Conservation (phyloP, 2,888 invertebrate species). For the Tachina fera region DNA sequence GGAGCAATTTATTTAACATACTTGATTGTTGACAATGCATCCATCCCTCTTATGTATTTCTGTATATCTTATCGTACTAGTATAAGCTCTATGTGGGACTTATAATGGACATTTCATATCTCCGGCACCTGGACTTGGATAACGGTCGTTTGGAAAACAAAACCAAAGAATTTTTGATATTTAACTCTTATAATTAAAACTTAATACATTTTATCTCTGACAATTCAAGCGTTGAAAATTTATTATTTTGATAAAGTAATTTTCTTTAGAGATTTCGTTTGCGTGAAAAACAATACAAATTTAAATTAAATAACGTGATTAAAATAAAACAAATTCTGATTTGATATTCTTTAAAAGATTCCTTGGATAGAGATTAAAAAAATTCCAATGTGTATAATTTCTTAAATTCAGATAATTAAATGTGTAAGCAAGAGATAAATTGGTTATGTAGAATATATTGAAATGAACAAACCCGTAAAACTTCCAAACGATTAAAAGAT, state of each 20-base stretch:
- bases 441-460: too few species aligned
- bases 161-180: constrained; percentile 17
- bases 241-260: constrained; percentile 8
- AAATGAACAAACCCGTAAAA: too few species aligned
- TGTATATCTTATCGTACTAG: constrained; percentile 33
- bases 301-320: not conserved
- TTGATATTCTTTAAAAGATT: not conserved
- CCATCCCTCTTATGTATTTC: constrained; percentile 2
- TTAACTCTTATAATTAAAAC: constrained; percentile 36
- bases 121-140: constrained; percentile 24
- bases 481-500: too few species aligned
- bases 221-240: constrained; percentile 25
- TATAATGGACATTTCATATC: constrained; percentile 24
- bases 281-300: constrained; percentile 5
- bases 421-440: too few species aligned
- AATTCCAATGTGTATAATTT: too few species aligned
- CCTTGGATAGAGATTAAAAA: too few species aligned
- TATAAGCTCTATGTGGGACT: constrained; percentile 8
- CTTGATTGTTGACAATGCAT: constrained; percentile 59
- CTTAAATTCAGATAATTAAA: too few species aligned
- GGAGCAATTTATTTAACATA: constrained; percentile 69
- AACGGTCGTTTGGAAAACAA: constrained; percentile 8
- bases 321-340: not conserved
- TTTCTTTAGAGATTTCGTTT: not conserved
- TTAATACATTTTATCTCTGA: constrained; percentile 31